These are phyloP conservation scores for Myrmecophaga tridactyla DNA, from an alignment of 2,113 vertebrate species.

Conservation along the genomic window DNA sequence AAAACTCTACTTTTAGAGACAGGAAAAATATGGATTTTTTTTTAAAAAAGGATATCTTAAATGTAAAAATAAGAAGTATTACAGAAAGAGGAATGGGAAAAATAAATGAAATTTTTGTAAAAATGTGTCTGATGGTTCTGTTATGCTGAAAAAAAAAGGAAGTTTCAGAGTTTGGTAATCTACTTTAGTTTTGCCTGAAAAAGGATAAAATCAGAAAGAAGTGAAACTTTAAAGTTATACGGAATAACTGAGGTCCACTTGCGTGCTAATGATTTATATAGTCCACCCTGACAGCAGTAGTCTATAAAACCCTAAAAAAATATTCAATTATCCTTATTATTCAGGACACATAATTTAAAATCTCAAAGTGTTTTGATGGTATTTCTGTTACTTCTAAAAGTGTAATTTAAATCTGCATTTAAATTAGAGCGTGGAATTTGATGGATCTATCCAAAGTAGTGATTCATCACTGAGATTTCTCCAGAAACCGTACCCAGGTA, in stretches of 20 bases:
- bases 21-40: neutral
- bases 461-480: neutral
- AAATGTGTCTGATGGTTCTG: neutral
- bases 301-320: constrained; percentile 11
- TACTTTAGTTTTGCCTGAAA: constrained; percentile 5
- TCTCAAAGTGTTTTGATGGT: neutral
- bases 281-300: neutral
- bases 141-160: neutral
- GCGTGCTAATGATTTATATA: neutral
- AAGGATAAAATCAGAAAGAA: constrained; percentile 44
- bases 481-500: neutral
- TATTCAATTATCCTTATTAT: neutral
- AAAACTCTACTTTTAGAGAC: neutral
- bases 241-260: neutral
- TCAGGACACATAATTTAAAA: neutral
- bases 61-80: neutral
- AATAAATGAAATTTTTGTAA: neutral
- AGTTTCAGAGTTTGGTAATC: neutral
- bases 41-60: neutral
- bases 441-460: neutral
- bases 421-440: neutral
- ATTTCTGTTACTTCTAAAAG: constrained; percentile 28
- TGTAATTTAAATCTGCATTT: constrained; percentile 24
- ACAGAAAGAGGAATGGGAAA: neutral
- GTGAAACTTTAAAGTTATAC: neutral